A percentile compares a stretch with the other conserved stretches of the same genome.
phyloP scores from a whole-genome alignment of 2,888 invertebrate genomes.

The Clostera curtula region DNA sequence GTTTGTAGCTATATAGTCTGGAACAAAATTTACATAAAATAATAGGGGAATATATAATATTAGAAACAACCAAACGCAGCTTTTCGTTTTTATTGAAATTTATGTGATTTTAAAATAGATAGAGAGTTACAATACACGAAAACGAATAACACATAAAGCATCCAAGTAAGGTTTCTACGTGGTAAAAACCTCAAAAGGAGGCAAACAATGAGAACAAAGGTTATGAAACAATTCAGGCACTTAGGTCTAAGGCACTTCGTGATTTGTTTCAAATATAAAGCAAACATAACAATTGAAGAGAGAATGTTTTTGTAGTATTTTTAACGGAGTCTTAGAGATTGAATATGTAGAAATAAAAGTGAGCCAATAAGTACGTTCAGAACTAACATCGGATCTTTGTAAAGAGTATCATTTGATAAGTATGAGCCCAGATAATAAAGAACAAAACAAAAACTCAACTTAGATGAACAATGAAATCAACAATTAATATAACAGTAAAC shows the following conservation, averaged over 20 bases:
- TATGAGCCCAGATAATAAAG: neutral
- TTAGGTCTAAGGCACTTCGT: constrained; percentile 59
- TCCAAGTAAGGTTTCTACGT: constrained; percentile 33
- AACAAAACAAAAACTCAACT: constrained; percentile 14
- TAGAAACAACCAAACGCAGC: too few species aligned
- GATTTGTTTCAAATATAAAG: constrained; percentile 29
- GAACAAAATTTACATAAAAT: neutral
- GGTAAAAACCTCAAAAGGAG: constrained; percentile 39
- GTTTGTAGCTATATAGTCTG: neutral
- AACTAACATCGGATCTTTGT: too few species aligned
- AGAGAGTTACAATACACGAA: constrained; percentile 9
- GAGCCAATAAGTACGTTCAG: too few species aligned
- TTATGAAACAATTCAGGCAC: constrained; percentile 46
- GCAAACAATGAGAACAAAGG: constrained; percentile 21
- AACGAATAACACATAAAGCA: constrained; percentile 16
- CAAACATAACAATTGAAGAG: constrained; percentile 6
- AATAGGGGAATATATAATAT: too few species aligned
- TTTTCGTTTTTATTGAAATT: too few species aligned
- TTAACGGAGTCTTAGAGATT: neutral
- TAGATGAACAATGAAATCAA: constrained; percentile 7
- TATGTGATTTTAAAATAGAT: too few species aligned
- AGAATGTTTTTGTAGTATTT: neutral
- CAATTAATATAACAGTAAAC: constrained; percentile 1
- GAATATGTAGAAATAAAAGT: neutral
- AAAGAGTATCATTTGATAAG: too few species aligned